Base-by-base conservation (phyloP, 2,113 vertebrate genomes). In the Dromas ardeola region DNA sequence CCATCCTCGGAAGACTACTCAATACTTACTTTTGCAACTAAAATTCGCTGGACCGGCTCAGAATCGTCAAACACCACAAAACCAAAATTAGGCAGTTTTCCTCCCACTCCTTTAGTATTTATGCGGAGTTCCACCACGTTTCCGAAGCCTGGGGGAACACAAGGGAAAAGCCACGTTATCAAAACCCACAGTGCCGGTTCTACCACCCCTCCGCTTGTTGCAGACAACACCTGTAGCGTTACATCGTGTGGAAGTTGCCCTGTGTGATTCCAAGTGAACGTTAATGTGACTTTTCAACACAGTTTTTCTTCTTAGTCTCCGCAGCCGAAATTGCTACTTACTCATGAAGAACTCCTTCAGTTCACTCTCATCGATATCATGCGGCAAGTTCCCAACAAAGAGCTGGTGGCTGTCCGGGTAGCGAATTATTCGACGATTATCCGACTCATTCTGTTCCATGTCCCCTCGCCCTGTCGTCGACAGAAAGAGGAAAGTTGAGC, bases 41-140 rank as follows among this genome's bases (percentile, higher is more conserved):
- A 97, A 98, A 99, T 99, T 98, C 98, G 99, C 96, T 99, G 99
- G 96, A 99, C 99, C 2, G 99, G 99, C 69, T 99, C 99, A 50
- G 99, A 99, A 94, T 99, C 99, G 5, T 99, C 99, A 97, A 99
- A 99, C 49, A 99, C 99, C 95, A 99, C 99, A 52, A 99, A 99
- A 80, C 99, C 99, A 97, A 99, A 99, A 97, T 99, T 99, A 76
- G 99, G 99, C 93, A 99, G 98, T 80, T 99, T 99, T 85, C 99
- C 99, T 81, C 99, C 99, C 91, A 99, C 99, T 36, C 99, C 99
- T 96, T 99, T 99, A 45, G 99, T 99, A 97, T 99, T 99, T 96
- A 99, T 99, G 87, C 99, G 98, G 97, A 99, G 98, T 96, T 99
- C 99, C 69, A 99, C 98, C 86, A 99, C 99, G 19, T 98, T 99